Conservation (phyloP, 2,797 vertebrate species). For the Diplodus sargus region DNA sequence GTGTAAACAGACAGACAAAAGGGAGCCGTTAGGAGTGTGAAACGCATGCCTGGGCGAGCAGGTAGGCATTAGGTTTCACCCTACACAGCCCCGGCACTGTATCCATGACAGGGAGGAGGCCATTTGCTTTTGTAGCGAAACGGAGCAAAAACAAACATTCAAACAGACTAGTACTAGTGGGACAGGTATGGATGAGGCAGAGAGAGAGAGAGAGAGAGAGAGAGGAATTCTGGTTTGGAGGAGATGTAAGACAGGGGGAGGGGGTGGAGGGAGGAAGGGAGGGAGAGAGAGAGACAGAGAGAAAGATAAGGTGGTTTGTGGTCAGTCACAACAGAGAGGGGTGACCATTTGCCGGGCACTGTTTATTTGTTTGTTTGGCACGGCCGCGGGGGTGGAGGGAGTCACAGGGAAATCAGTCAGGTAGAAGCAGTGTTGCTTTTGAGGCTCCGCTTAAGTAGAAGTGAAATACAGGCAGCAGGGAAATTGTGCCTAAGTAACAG, state of each 20-base stretch:
- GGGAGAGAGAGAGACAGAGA: neutral
- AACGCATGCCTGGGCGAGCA: conserved; percentile 80
- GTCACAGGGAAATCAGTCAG: conserved; percentile 31
- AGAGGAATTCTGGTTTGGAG: conserved; percentile 55
- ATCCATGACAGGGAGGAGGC: conserved; percentile 73
- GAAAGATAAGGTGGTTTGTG: conserved; percentile 72
- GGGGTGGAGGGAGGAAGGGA: conserved; percentile 47
- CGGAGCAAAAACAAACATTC: conserved; percentile 79
- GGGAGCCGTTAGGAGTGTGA: conserved; percentile 81
- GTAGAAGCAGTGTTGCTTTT: conserved; percentile 13
- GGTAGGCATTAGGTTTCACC: conserved; percentile 81
- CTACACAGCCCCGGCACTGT: conserved; percentile 60
- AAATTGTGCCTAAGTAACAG: neutral
- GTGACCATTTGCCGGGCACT: conserved; percentile 76
- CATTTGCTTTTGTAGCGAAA: conserved; percentile 79
- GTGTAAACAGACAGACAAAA: conserved; percentile 85
- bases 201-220: conserved; percentile 51
- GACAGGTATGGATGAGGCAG: conserved; percentile 77
- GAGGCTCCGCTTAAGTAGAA: neutral
- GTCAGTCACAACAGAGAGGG: conserved; percentile 78
- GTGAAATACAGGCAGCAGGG: neutral
- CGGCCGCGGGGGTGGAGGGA: conserved; percentile 17
- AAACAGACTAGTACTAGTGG: conserved; percentile 62
- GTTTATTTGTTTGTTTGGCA: conserved; percentile 76
- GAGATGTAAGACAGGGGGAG: conserved; percentile 62